phyloP scores from a whole-genome alignment of 2,113 vertebrate species.

The Oryzias javanicus region DNA sequence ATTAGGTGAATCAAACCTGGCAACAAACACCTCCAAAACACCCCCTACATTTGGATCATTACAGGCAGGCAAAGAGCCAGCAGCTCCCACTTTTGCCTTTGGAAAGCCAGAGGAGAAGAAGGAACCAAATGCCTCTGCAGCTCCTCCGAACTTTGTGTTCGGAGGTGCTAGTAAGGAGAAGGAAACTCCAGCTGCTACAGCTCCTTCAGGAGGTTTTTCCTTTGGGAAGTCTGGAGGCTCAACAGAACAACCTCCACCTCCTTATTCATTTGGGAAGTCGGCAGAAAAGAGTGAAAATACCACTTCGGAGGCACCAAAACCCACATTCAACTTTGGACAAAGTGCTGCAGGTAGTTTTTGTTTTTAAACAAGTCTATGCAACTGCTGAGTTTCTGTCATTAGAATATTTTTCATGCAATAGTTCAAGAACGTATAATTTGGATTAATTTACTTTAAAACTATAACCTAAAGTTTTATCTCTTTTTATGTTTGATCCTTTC shows the following conservation, averaged over 20 bases:
- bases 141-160: slow-evolving; percentile 75
- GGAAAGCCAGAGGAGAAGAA: slow-evolving; percentile 88
- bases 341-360: slow-evolving; percentile 64
- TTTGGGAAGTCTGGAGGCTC: slow-evolving; percentile 82
- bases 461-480: too few relatives aligned
- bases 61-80: slow-evolving; percentile 59
- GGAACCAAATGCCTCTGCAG: slow-evolving; percentile 63
- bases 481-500: background rate
- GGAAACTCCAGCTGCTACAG: slow-evolving; percentile 53
- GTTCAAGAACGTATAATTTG: background rate
- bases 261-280: slow-evolving; percentile 81
- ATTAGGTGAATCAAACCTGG: slow-evolving; percentile 54
- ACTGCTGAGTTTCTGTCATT: background rate
- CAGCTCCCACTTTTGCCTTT: slow-evolving; percentile 77
- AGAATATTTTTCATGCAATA: background rate
- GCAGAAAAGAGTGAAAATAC: slow-evolving; percentile 77
- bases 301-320: slow-evolving; percentile 76
- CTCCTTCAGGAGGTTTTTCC: slow-evolving; percentile 73
- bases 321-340: slow-evolving; percentile 83
- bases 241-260: slow-evolving; percentile 79
- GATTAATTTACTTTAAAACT: too few relatives aligned
- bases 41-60: slow-evolving; percentile 53
- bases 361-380: background rate
- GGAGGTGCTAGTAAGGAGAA: slow-evolving; percentile 75
- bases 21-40: slow-evolving; percentile 52